Base-by-base conservation (phyloP, 2,888 invertebrate species). In the Ptychoptera contaminata region DNA sequence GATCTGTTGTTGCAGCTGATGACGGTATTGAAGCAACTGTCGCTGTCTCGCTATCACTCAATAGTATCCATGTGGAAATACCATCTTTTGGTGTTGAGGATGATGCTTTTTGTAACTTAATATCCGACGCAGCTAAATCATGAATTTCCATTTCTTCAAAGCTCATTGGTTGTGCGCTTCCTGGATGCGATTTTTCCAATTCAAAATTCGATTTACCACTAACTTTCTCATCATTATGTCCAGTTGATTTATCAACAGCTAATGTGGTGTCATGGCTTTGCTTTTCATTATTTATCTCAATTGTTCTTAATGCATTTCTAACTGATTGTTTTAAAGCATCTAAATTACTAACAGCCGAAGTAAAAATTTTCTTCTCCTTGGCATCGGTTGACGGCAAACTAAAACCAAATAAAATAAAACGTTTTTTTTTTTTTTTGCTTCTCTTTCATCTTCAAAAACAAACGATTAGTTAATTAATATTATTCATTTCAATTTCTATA, bases 41-140 rank as follows among this genome's bases (percentile, higher is more conserved):
- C 11, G 63, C 60, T 2, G 59, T 11, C 8, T 58, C 14, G 68
- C 69, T 8, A 4, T 72, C 71, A 54, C 79, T 82, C 14, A 84
- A 59, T 14, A 82, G 66, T 48, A 83, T 77, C 84, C 83, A 84
- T 1, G 84, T 83, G 1, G 82, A 83, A 48, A 83, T 69, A 1
- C 81, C 81, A 56, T 75, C 76, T 44, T 72, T 72, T 16, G 72
- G 72, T 40, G 70, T 82, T 46, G 69, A 76, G n/a, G n/a, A n/a
- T n/a, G n/a, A n/a, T 45, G 67, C 65, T 54, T 70, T 60, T 41
- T 52, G 55, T 14, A 50, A 39, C 4, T 44, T 46, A 11, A 54
- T 60, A 40, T 49, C 45, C 8, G 52, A 54, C 12, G 47, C 43
- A 8, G 53, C 54, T 23, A 73, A 57, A 55, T 69, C 71, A 23